These are phyloP conservation scores for Ramphastos sulfuratus DNA, from an alignment of 2,113 vertebrate species.

Conservation along the genomic window DNA sequence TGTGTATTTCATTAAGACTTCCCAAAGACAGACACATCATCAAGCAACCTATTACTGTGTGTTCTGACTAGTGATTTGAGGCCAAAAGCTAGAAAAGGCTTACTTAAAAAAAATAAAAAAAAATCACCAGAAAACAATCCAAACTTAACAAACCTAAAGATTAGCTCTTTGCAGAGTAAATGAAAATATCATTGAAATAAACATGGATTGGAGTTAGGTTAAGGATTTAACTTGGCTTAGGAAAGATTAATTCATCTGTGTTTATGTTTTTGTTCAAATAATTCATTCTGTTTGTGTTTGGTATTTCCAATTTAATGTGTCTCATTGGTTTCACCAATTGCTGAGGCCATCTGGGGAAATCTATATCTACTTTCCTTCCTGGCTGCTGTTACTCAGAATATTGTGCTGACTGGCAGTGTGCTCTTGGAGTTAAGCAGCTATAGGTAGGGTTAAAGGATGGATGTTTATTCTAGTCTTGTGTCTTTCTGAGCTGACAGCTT, in stretches of 20 bases:
- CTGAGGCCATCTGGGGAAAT: neutral
- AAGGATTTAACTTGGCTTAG: conserved; percentile 26
- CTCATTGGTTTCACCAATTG: neutral
- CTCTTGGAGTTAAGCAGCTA: neutral
- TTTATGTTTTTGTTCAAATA: conserved; percentile 13
- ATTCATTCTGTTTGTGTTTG: conserved; percentile 4
- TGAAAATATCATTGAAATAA: conserved; percentile 2
- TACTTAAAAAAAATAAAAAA: neutral
- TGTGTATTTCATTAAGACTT: neutral
- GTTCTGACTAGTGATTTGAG: neutral
- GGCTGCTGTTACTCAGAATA: neutral
- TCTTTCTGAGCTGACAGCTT: neutral
- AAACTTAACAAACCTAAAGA: neutral
- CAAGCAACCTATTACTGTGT: neutral
- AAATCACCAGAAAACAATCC: neutral
- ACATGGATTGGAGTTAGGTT: neutral
- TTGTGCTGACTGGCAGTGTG: neutral
- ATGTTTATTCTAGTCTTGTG: too few relatives aligned
- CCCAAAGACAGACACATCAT: neutral
- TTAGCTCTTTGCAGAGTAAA: neutral
- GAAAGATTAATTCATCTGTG: conserved; percentile 13
- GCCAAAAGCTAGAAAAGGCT: neutral
- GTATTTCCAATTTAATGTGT: neutral
- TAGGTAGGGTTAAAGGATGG: too few relatives aligned
- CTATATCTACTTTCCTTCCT: neutral